Base-by-base conservation (phyloP, 2,888 invertebrate genomes). In the Teinopalpus imperialis region DNA sequence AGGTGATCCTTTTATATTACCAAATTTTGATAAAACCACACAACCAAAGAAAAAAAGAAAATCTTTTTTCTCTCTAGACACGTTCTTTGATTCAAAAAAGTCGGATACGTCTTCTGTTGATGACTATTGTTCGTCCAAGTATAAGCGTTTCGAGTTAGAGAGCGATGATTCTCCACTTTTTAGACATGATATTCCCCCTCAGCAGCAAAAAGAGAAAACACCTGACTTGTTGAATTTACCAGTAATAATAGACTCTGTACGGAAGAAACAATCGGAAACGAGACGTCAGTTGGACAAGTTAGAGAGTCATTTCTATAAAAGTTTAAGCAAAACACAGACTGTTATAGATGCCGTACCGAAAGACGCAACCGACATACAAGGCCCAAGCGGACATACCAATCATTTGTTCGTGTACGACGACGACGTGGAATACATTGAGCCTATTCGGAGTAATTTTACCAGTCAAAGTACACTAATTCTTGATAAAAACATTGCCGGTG, bases 91-190 rank as follows among this genome's bases (percentile, higher is more conserved):
- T 56, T 73, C 81, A 0, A 86, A 89, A 64, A 82, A 81, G 53
- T 89, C 89, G 34, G 89, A 89, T 48, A 80, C 85, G 1, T 89
- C 89, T 9, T 89, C 89, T 0, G 68, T 86, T 46, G 89, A 90
- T 49, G 89, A 90, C 54, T 89, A 83, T 47, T 86, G 85, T 50
- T 89, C 89, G 0, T 90, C 89, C 0, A 89, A 89, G 66, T 90
- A 90, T 55, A 88, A 89, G 52, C 75, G 89, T 9, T 89, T 90
- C 48, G 89, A 90, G 51, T 61, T 89, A 7, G 89, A 89, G 63
- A 82, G 86, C 43, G 89, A 89, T 52, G 89, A 89, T 50, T 89
- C 89, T 7, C 89, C 89, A 9, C 44, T 89, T 9, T 86, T 89
- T 49, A 74, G 74, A 53, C 64, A 82, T 12, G 85, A 85, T 1